Evolutionary conservation across 2,888 invertebrate genomes (phyloP), one percentile per base, ranked within the genome.

Genomic region (Bimastos eiseni): DNA sequence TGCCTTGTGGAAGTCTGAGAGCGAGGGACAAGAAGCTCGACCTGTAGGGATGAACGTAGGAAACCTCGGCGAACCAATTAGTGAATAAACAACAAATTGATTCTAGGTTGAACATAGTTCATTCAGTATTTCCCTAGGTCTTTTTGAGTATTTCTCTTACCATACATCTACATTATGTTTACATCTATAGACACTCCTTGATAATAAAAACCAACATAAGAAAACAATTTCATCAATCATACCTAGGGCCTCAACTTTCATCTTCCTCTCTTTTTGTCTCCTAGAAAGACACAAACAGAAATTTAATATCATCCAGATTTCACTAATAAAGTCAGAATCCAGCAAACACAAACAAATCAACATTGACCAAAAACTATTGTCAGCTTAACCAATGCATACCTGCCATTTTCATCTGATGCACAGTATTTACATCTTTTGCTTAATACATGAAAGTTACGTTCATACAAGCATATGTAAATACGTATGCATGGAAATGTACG

Each of bases 181-280:
- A 70, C 70, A 70, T 70, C 24, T 24, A 30, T 15, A 44, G 15
- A 44, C 5, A 38, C 44, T 44, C 44, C 44, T 44, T 44, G 2
- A 44, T 44, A 38, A 38, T 38, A 83, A 83, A 11, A 83, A n/a
- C 17, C 33, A 19, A 33, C 15, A 84, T 13, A 6, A 34, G 30
- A 84, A 33, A 86, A 86, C 21, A 34, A 34, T 21, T 36, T 86
- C 24, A 36, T 11, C 34, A 86, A 37, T 37, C 86, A 8, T 36
- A 86, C 86, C 86, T 15, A 86, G 19, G 36, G 86, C 86, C 37
- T 86, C 86, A 33, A 86, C 36, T 86, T 86, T 86, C 86, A 24
- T 6, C 86, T 86, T 86, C n/a, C 17, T 86, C 86, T 86, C 86
- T 37, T 86, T 86, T 86, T 36, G 36, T 33, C 86, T 34, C 37